Conservation (phyloP, 2,797 vertebrate species). For the Centroberyx gerrardi region DNA sequence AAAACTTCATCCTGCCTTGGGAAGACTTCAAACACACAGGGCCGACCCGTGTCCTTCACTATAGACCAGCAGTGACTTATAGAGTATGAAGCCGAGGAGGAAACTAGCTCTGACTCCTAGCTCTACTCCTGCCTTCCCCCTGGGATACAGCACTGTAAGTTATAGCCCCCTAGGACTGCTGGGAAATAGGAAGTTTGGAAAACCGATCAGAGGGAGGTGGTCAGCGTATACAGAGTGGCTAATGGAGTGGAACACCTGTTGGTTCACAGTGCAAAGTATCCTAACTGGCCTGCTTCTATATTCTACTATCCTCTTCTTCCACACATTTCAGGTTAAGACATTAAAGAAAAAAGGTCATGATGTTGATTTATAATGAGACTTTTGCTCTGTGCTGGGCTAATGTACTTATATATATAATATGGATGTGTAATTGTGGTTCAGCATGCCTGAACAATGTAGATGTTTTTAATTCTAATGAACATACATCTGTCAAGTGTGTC, state of each 20-base stretch:
- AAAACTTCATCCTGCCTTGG: constrained; percentile 16
- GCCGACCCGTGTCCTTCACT: constrained; percentile 29
- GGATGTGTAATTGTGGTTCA: no score
- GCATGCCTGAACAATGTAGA: no score
- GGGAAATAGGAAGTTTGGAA: constrained; percentile 62
- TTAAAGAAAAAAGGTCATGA: background rate
- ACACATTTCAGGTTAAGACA: background rate
- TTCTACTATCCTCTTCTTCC: background rate
- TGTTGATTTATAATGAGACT: background rate
- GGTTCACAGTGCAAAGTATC: constrained; percentile 7
- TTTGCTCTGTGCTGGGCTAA: background rate
- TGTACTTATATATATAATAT: no score
- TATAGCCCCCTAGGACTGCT: constrained; percentile 54
- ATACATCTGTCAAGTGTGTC: no score
- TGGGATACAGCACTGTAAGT: constrained; percentile 41
- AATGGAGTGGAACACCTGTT: constrained; percentile 51
- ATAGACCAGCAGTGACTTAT: constrained; percentile 27
- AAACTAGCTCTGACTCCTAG: constrained; percentile 41
- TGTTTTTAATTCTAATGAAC: no score
- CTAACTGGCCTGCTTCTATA: background rate
- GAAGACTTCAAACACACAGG: constrained; percentile 32
- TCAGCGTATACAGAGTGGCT: constrained; percentile 30
- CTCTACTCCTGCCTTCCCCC: constrained; percentile 22
- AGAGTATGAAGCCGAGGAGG: constrained; percentile 39
- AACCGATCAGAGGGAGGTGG: constrained; percentile 43